Percentiles rank a stretch among this genome's conserved stretches.
These are phyloP conservation scores for Parotocinclus haroldoi DNA, from an alignment of 2,797 vertebrate genomes.

Conservation along the genomic window DNA sequence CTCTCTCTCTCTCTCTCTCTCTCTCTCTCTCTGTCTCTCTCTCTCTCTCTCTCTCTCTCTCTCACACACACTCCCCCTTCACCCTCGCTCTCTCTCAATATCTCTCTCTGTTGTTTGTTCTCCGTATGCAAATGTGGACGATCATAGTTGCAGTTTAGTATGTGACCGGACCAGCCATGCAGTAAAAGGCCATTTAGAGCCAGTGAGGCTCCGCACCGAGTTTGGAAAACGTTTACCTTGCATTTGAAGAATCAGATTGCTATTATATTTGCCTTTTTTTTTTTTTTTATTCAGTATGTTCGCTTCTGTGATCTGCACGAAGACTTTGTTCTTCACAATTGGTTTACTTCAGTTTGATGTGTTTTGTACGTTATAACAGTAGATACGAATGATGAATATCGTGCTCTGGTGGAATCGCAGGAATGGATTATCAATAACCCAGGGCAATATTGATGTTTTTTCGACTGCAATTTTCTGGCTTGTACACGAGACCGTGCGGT, in stretches of 20 bases:
- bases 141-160: constrained; percentile 28
- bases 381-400: constrained; percentile 62
- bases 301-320: constrained; percentile 25
- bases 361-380: constrained; percentile 56
- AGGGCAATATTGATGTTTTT: constrained; percentile 60
- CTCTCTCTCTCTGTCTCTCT: too few relatives aligned
- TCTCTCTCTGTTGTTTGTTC: constrained; percentile 26
- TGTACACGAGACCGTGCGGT: constrained; percentile 61
- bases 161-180: constrained; percentile 14
- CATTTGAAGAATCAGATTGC: neutral
- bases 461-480: constrained; percentile 64
- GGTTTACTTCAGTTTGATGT: constrained; percentile 48
- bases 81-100: neutral
- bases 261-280: constrained; percentile 6
- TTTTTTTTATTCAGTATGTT: neutral
- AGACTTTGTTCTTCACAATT: constrained; percentile 26
- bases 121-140: constrained; percentile 25
- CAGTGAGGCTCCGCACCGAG: constrained; percentile 23
- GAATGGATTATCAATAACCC: constrained; percentile 64
- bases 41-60: too few relatives aligned
- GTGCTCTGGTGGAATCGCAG: constrained; percentile 62
- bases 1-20: too few relatives aligned
- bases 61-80: too few relatives aligned
- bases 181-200: constrained; percentile 1
- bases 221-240: constrained; percentile 26